Base-by-base conservation (phyloP, 2,797 vertebrate species). In the Amphiprion clarkii region DNA sequence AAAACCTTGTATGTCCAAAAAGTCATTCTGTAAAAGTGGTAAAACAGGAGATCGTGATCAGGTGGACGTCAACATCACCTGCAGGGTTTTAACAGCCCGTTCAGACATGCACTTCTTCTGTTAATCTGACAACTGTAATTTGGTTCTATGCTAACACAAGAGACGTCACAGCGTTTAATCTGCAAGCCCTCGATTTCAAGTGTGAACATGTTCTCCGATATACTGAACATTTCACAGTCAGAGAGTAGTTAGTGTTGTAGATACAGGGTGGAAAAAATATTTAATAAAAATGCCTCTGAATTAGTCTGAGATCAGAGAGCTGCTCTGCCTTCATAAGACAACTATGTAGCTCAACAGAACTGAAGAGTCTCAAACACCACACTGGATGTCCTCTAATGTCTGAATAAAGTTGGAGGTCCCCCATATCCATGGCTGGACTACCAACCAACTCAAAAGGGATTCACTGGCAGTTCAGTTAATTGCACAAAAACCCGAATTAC, bases 1-100 rank as follows among this genome's bases (percentile, higher is more conserved):
- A 81, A 84, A 73, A 80, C 70, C 55, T 33, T 39, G 36, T 1
- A 39, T 10, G 36, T 39, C 19, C 44, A 48, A 17, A 48, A 48
- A 19, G 36, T 39, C 36, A 39, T 39, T 39, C 10, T 3, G 36
- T 3, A 9, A 39, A 39, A 39, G 36, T 12, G 10, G 36, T 39
- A 39, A 11, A 39, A 39, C 36, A 39, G 36, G 36, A 39, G 36
- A 39, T 39, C 36, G 2, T 39, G 36, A 39, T 39, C 9, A 11
- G 36, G 36, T 39, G 36, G 36, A 39, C 36, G 36, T 48, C 44
- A 17, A 29, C 19, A 44, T 67, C 64, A 55, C 36, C 52, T 44
- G 39, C 25, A 44, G 52, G 14, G 16, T 44, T 44, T 44, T 16
- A 48, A 48, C 16, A 12, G 16, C 65, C 13, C 9, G 6, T 48